Base-by-base conservation (phyloP, 1,140 invertebrate genomes). In the Tetraneura akinire region DNA sequence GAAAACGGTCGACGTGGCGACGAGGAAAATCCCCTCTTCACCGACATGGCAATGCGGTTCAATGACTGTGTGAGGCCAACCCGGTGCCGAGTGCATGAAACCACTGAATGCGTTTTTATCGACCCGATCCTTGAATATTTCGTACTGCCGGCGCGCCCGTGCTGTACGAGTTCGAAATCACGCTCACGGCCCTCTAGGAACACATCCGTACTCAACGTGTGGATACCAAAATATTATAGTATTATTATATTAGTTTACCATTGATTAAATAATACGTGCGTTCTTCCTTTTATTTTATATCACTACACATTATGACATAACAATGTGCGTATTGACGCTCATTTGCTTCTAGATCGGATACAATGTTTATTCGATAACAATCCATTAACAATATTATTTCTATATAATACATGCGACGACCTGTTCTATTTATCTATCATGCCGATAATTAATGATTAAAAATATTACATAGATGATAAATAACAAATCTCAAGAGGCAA, bases 21-120 rank as follows among this genome's bases (percentile, higher is more conserved):
- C 49, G 42, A 18, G 71, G 71, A 23, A 42, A 76, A 76, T 76
- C 37, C 71, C 51, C 71, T 57, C 51, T 51, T 57, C 71, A 6
- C 51, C 70, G 23, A 18, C 8, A 11, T 13, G 49, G 70, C 8
- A 57, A 76, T 57, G 71, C 71, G 42, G 71, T 76, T 76, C 71
- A 76, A 76, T 55, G 71, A 76, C 71, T 76, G 71, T 18, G 51
- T 8, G 51, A 1, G 51, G 29, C 32, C 0, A 51, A 57, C 71
- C 71, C 51, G 71, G 51, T 11, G 71, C 51, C 29, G 71, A 71
- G 16, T n/a, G 29, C 49, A 51, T 51, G 21, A 57, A 37, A 29
- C 51, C 11, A 51, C 51, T 29, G 51, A 57, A 76, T 76, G 32
- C 71, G 23, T 53, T 53, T 57, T 47, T 57, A 76, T 76, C 51